Evolutionary conservation across 92 coral and sea anemone species (phyloP), one percentile per base, ranked within the genome.

Genomic region (Parazoanthus atlanticus): DNA sequence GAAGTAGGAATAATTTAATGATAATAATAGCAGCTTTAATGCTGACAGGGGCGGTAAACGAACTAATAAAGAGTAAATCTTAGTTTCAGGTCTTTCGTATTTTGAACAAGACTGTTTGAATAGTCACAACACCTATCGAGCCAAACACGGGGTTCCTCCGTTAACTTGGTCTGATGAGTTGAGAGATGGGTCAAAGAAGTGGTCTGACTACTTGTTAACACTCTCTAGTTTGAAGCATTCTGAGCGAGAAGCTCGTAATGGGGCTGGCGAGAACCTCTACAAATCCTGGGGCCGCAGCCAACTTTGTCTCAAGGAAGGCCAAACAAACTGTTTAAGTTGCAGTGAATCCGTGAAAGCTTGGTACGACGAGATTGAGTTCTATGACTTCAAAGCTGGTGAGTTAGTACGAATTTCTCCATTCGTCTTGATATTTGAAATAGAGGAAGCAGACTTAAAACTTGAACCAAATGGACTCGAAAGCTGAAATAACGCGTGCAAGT

Each of bases 121-220:
- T 41, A 75, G 79, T 41, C 79, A 75, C 79, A 75, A 75, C 79
- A 2, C 79, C 26, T 75, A 75, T 36, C 46, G 79, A 75, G 79
- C 79, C 13, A 75, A 75, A 6, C 79, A 75, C 13, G 79, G 79
- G 7, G 79, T 36, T 6, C 79, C 79, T 36, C 46, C 79, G 11
- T 33, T 75, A 7, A 36, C 79, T 5, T 75, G 79, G 79, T 33
- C 79, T n/a, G 26, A 41, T 26, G 49, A 75, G 26, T 75, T 75
- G 79, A 36, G 13, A 75, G 31, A 25, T 6, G 79, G 79, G 10
- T 32, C 79, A 11, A 75, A 75, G 16, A 6, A 38, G 49, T 75
- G 52, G 79, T 75, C 79, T 3, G 49, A 75, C 6, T 11, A 75
- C 26, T 1, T 75, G 29, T 5, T 75, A 19, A 17, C 52, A 16